Percentiles rank a stretch among this genome's conserved stretches.
phyloP scores from a whole-genome alignment of 2,113 vertebrate genomes.

The Bubo blakistoni region DNA sequence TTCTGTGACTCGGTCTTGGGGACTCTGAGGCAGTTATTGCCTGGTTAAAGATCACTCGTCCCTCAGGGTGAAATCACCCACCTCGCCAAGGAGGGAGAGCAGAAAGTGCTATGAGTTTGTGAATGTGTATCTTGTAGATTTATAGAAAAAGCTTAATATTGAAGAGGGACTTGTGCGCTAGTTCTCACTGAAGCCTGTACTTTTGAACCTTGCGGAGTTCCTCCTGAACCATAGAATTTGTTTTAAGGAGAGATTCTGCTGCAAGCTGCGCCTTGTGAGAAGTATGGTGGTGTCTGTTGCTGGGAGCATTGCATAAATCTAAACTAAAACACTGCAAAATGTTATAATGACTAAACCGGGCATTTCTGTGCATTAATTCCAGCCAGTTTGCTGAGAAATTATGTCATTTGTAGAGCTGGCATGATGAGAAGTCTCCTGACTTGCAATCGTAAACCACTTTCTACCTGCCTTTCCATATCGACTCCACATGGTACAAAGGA shows the following conservation, averaged over 20 bases:
- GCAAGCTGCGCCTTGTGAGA: not conserved
- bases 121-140: not conserved
- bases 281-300: not conserved
- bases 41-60: not conserved
- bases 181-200: not conserved
- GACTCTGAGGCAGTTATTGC: not conserved
- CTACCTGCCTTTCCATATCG: not conserved
- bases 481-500: not conserved
- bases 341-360: rapidly evolving
- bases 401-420: not conserved
- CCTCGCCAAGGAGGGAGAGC: not conserved
- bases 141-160: not conserved
- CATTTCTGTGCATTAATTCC: not conserved
- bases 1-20: not conserved
- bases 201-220: not conserved
- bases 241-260: not conserved
- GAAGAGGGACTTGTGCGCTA: not conserved
- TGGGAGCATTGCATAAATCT: not conserved
- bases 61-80: not conserved
- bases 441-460: not conserved
- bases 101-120: not conserved
- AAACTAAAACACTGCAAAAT: not conserved
- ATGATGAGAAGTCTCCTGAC: not conserved
- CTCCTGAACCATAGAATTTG: not conserved
- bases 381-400: not conserved